Evolutionary conservation across 1,140 invertebrate genomes (phyloP), one percentile per base, ranked within the genome.

Genomic region (Apolygus lucorum): DNA sequence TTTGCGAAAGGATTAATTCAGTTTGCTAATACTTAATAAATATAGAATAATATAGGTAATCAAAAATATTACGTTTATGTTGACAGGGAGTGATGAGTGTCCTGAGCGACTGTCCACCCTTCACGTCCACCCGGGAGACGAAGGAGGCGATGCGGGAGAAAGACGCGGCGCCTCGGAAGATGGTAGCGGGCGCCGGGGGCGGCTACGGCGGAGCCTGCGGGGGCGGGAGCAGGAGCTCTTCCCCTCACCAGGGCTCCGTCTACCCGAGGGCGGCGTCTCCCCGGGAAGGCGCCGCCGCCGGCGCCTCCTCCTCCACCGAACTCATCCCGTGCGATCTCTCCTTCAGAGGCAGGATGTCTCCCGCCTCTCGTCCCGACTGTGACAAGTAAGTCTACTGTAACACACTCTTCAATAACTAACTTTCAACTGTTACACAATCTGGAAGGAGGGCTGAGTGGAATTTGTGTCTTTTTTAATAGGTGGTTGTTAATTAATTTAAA

Each of bases 131-230:
- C 34, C 34, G 34, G 34, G 34, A 49, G 34, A 17, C 34, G 34
- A 49, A 17, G 17, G 34, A 49, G 8, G 34, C 34, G 76, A 89
- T 90, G 88, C 86, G 89, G 79, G 88, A 90, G 80, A 90, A 90
- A 79, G 87, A 90, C 80, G 87, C 88, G 71, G 88, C 86, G 75
- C 88, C 88, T 70, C 82, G 88, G 76, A 89, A 90, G 80, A 89
- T 89, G 87, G 78, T 84, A 76, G 76, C 79, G 52, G 34, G 34
- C 17, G 34, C 8, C 34, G 34, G 34, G 34, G 34, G 34, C 34
- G 34, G 34, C 8, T 8, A 17, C 34, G 8, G 8, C 17, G 34
- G 34, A 11, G 34, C 34, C 34, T 49, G 8, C 34, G 34, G 34
- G 34, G 81, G 82, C 28, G 82, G 83, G 49, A 71, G 70, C 49